Conservation (phyloP, 2,113 vertebrate genomes). For the Phasianus colchicus region DNA sequence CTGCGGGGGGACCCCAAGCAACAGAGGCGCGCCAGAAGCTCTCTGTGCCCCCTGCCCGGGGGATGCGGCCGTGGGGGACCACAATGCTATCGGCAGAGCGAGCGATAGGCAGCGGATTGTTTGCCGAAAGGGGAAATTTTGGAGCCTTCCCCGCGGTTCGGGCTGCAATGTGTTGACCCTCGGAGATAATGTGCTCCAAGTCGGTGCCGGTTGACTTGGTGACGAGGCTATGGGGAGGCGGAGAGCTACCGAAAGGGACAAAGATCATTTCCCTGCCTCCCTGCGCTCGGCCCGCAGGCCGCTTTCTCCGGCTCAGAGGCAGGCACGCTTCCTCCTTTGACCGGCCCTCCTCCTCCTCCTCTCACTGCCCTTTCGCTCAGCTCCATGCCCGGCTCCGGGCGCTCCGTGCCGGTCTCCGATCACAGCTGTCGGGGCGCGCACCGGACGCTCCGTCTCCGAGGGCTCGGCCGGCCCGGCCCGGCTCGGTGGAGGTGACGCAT, state of each 20-base stretch:
- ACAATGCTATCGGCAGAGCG: constrained; percentile 63
- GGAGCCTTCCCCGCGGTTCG: constrained; percentile 59
- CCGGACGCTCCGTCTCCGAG: accelerated
- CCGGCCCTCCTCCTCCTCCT: constrained; percentile 39
- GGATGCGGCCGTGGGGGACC: constrained; percentile 61
- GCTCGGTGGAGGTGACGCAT: accelerated
- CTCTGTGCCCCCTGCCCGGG: background rate
- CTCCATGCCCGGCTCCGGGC: constrained; percentile 16
- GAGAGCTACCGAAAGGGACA: constrained; percentile 76
- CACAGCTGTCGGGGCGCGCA: background rate
- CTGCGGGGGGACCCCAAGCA: background rate
- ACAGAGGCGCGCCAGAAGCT: no score
- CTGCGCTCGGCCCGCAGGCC: constrained; percentile 4
- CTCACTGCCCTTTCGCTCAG: constrained; percentile 69
- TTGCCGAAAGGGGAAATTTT: constrained; percentile 72
- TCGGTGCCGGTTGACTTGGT: constrained; percentile 85
- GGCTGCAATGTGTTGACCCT: constrained; percentile 82
- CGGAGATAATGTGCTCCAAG: constrained; percentile 81
- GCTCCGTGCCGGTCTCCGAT: background rate
- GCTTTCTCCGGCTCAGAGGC: background rate
- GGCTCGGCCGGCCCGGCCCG: background rate
- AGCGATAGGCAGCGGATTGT: constrained; percentile 81
- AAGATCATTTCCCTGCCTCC: constrained; percentile 75
- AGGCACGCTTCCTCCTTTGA: constrained; percentile 36
- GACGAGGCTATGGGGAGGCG: constrained; percentile 79